A percentile compares a stretch with the other conserved stretches of the same genome.
Conservation (phyloP, 2,113 vertebrate genomes). For the Pomatostomus ruficeps region DNA sequence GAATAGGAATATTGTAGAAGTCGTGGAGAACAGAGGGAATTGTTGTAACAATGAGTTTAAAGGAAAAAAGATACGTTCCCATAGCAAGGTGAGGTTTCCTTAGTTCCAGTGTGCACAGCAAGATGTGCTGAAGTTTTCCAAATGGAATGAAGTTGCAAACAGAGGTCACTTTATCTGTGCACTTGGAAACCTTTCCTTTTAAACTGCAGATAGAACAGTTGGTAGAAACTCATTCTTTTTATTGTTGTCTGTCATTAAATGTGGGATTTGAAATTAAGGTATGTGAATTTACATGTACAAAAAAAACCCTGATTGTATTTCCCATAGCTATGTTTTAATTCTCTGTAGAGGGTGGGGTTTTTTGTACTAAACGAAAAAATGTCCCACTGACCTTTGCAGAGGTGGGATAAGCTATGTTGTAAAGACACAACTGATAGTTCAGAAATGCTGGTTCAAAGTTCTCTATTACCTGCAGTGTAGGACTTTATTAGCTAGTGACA, state of each 20-base stretch:
- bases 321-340: not conserved
- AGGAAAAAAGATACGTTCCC: not conserved
- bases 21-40: not conserved
- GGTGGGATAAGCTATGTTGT: not conserved
- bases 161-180: not conserved
- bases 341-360: not conserved
- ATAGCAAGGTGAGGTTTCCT: not conserved
- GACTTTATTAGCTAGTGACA: not conserved
- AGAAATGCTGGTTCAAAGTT: not conserved
- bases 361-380: not conserved
- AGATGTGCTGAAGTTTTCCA: not conserved
- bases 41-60: not conserved
- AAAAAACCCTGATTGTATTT: not conserved
- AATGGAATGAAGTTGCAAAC: not conserved
- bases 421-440: not conserved
- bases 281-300: not conserved
- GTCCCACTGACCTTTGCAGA: not conserved
- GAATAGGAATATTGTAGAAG: not conserved
- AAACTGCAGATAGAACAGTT: not conserved
- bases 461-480: not conserved
- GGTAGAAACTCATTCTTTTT: not conserved
- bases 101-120: not conserved
- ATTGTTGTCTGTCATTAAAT: not conserved
- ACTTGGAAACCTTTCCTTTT: not conserved
- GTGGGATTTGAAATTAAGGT: not conserved